phyloP scores from a whole-genome alignment of 1,140 invertebrate genomes.

The Drosophila serrata region DNA sequence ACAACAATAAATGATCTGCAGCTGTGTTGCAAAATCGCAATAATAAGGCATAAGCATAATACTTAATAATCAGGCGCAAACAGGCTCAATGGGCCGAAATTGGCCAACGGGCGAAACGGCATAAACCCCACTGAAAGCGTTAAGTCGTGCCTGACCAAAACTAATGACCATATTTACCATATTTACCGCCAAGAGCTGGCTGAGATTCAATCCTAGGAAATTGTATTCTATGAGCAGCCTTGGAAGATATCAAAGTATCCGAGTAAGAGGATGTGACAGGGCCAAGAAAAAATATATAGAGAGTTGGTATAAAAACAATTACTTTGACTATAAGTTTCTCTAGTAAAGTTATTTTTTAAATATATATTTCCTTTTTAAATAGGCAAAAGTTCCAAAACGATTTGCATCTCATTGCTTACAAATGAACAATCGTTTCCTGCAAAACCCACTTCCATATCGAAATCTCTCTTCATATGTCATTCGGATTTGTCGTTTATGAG shows the following conservation, averaged over 20 bases:
- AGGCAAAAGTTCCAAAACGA: slow-evolving; percentile 1
- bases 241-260: slow-evolving; percentile 6
- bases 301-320: background rate
- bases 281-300: background rate
- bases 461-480: slow-evolving; percentile 59
- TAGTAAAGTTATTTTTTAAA: too few relatives aligned
- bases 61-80: slow-evolving; percentile 76
- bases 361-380: background rate
- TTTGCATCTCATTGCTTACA: slow-evolving; percentile 9
- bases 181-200: slow-evolving; percentile 57
- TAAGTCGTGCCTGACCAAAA: slow-evolving; percentile 73
- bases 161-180: slow-evolving; percentile 74
- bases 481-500: slow-evolving; percentile 51
- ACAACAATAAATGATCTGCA: slow-evolving; percentile 73
- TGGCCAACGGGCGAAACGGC: slow-evolving; percentile 68
- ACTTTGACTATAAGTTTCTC: too few relatives aligned
- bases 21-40: slow-evolving; percentile 65
- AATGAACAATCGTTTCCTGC: slow-evolving; percentile 52
- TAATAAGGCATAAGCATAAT: slow-evolving; percentile 61
- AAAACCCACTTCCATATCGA: slow-evolving; percentile 3
- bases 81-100: slow-evolving; percentile 76
- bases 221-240: slow-evolving; percentile 16
- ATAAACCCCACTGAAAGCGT: slow-evolving; percentile 61
- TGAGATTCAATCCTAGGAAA: slow-evolving; percentile 27
- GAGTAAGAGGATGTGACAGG: slow-evolving; percentile 8